Percentiles rank a stretch among this genome's conserved stretches.
These are phyloP conservation scores for Copidosoma floridanum DNA, from an alignment of 1,140 invertebrate species.

Conservation along the genomic window DNA sequence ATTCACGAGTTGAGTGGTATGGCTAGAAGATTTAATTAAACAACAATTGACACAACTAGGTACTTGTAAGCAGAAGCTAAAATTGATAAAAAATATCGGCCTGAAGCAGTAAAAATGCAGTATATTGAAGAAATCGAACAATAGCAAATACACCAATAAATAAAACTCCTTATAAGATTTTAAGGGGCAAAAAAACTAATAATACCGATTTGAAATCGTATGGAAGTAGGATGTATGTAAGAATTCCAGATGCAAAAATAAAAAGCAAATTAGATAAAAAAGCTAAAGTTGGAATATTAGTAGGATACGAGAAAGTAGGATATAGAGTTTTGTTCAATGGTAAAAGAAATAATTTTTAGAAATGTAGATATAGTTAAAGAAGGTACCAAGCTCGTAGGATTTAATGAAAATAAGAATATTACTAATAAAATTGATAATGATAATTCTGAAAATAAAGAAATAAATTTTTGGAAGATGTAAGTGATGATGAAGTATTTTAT, in stretches of 20 bases:
- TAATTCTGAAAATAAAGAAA: too few species aligned
- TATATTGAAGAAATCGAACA: neutral
- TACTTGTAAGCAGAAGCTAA: slow-evolving; percentile 34
- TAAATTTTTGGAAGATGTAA: too few species aligned
- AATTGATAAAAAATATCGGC: slow-evolving; percentile 29
- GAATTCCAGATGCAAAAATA: slow-evolving; percentile 20
- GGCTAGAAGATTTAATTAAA: too few species aligned
- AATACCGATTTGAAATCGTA: too few species aligned
- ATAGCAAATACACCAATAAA: slow-evolving; percentile 27
- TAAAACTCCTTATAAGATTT: too few species aligned
- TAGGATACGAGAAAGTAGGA: slow-evolving; percentile 22
- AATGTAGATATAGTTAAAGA: slow-evolving; percentile 30
- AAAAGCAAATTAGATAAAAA: slow-evolving; percentile 25
- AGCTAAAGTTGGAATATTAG: slow-evolving; percentile 20
- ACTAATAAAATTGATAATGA: too few species aligned
- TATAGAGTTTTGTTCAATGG: slow-evolving; percentile 26
- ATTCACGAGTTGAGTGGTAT: too few species aligned
- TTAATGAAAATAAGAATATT: too few species aligned
- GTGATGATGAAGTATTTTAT: too few species aligned
- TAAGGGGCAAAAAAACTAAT: too few species aligned
- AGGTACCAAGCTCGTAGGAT: slow-evolving; percentile 17
- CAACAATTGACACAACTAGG: slow-evolving; percentile 33
- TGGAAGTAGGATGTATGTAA: slow-evolving; percentile 30
- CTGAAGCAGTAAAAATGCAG: slow-evolving; percentile 27
- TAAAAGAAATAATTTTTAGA: slow-evolving; percentile 20